Evolutionary conservation across 2,797 vertebrate genomes (phyloP), one percentile per base, ranked within the genome.

Genomic region (Hydrolagus colliei): DNA sequence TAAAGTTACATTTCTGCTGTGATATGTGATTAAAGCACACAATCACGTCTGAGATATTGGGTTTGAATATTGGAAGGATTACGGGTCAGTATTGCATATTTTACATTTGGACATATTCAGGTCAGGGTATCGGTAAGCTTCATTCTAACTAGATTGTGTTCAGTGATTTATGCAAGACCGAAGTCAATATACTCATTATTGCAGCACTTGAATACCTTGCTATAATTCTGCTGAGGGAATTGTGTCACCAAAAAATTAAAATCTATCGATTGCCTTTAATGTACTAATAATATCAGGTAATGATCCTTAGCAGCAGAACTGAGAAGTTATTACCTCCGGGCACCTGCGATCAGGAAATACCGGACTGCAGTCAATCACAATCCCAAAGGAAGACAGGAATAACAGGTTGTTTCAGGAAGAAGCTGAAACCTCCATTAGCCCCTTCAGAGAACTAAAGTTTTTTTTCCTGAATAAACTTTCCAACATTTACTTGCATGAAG

Each of bases 261-360:
- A 84, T 32, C 79, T 84, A 84, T 84, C 41, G 79, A 84, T 84
- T 84, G 79, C 65, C 79, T 71, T 68, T 84, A 84, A 84, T 84
- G 79, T 71, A 41, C 79, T 84, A 84, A 84, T 84, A 84, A 84
- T 84, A 84, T 35, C 65, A 84, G 79, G 79, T 84, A 71, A 84
- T 71, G 65, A 84, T 84, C 79, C 65, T 67, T 84, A 35, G 27
- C 4, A 71, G 79, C 18, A 35, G 18, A 10, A 68, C 65, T 12
- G 13, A 65, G 65, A 84, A 68, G 62, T 10, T 71, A 68, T 84
- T 8, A 65, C 27, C 65, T 52, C 27, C 32, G 52, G 79, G 79
- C 65, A 71, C 79, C 65, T 84, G 79, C 52, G 12, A 84, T 68
- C 79, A 71, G 32, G 14, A 84, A 35, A 84, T 52, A 67, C 79